These are phyloP conservation scores for Nothocercus nigrocapillus DNA, from an alignment of 2,113 vertebrate genomes.

Conservation along the genomic window DNA sequence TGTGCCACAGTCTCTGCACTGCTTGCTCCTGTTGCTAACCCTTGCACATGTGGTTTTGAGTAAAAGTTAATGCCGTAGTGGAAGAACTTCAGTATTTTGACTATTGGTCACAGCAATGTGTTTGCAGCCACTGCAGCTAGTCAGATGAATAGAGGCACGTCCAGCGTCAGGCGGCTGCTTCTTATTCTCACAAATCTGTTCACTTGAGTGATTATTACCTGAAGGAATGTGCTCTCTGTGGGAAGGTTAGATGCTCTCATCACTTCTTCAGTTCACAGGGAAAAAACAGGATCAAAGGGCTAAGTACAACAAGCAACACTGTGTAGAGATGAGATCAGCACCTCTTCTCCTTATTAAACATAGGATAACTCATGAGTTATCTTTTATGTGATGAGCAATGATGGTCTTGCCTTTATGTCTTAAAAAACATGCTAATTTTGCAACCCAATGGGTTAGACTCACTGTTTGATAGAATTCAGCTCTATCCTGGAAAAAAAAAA, in stretches of 20 bases:
- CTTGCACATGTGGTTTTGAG: neutral
- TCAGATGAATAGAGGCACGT: accelerated
- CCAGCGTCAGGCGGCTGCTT: accelerated
- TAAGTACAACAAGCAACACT: neutral
- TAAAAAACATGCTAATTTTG: neutral
- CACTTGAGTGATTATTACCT: accelerated
- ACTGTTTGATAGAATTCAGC: neutral
- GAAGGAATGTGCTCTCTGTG: neutral
- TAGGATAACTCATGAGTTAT: neutral
- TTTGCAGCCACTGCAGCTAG: neutral
- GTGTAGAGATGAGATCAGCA: neutral
- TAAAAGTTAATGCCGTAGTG: neutral
- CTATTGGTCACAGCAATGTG: neutral
- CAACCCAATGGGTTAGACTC: neutral
- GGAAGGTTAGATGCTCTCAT: neutral
- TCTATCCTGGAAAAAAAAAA: neutral
- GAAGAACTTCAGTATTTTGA: neutral
- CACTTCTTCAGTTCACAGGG: neutral
- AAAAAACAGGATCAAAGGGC: neutral
- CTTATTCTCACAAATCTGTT: accelerated
- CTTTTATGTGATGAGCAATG: neutral
- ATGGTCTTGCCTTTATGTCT: neutral
- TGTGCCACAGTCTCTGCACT: neutral
- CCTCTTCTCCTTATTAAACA: neutral
- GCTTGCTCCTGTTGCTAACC: neutral